Evolutionary conservation across 2,888 invertebrate genomes (phyloP).

Genomic region (Trachelus troglodyta): DNA sequence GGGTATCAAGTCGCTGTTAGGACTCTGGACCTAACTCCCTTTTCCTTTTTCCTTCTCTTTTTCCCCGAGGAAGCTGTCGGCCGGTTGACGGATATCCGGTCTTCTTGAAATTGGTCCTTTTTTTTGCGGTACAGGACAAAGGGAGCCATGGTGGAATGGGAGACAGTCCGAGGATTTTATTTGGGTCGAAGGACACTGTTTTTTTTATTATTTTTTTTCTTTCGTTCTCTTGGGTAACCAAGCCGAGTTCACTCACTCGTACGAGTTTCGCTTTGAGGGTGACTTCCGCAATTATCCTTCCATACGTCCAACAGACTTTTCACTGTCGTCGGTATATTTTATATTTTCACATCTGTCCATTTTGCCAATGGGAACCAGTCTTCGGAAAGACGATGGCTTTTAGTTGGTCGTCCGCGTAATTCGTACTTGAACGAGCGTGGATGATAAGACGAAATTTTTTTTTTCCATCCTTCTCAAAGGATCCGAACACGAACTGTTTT

Average conservation of each 20-base stretch:
- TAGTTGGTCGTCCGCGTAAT: not conserved
- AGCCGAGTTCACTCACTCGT: not conserved
- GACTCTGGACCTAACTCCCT: not conserved
- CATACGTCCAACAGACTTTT: not conserved
- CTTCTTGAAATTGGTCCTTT: not conserved
- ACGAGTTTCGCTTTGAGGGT: not conserved
- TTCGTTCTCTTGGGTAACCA: not conserved
- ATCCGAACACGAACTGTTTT: not conserved
- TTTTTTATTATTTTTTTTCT: no score
- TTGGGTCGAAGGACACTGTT: not conserved
- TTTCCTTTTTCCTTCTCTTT: not conserved
- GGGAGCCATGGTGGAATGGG: not conserved
- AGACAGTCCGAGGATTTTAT: not conserved
- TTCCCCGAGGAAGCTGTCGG: not conserved
- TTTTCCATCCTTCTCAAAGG: not conserved
- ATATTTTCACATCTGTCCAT: not conserved
- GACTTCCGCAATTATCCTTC: not conserved
- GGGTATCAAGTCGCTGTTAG: not conserved
- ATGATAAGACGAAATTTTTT: not conserved
- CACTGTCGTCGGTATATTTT: not conserved
- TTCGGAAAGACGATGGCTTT: not conserved
- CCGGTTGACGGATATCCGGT: not conserved
- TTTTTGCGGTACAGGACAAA: not conserved
- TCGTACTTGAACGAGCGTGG: not conserved
- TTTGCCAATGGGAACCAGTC: not conserved